Base-by-base conservation (phyloP, 2,888 invertebrate genomes). In the Heteromurus nitidus region DNA sequence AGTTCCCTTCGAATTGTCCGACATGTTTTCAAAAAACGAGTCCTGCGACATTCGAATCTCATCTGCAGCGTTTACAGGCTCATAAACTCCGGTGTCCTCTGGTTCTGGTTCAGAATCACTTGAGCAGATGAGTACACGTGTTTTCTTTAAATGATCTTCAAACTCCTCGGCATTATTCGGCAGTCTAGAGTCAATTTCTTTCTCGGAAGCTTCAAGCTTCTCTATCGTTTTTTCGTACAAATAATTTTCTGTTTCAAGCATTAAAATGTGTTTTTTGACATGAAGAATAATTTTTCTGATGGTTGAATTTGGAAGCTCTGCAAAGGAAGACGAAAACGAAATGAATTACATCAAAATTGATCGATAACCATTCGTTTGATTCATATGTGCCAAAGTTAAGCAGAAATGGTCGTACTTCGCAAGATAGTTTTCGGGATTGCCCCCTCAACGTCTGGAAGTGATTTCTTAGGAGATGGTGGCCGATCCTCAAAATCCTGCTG, bases 1-100 rank as follows among this genome's bases (percentile, higher is more conserved):
- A 0, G 73, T 73, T 1, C 30, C 79, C 30, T 74, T 79, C 11
- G 82, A 62, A 42, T 68, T 82, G 26, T 82, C 82, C 3, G 80
- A 82, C 79, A 82, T 79, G 42, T 82, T 82, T 22, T 80, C 82
- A 53, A 82, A 80, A 65, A 82, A 82, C 2, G 82, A 82, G 36
- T 82, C 80, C 22, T 73, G 74, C 13, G 82, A 82, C 31, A 75
- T 30, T 18, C 64, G 68, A 62, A 82, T 82, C 53, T 79, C 79
- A 31, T 82, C 79, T 3, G 50, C 62, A 16, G 82, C 79, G 3
- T 67, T 42, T 16, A 82, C 24, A 3, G 82, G 53, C 2, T 73
- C 77, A 28, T 74, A 82, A n/a, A 42, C 69, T 44, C 77, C 77
- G 16, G 50, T 74, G 26, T 79, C 73, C 28, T 79, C 82, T 5